Conservation (phyloP, 2,797 vertebrate genomes). For the Cirrhinus mrigala region DNA sequence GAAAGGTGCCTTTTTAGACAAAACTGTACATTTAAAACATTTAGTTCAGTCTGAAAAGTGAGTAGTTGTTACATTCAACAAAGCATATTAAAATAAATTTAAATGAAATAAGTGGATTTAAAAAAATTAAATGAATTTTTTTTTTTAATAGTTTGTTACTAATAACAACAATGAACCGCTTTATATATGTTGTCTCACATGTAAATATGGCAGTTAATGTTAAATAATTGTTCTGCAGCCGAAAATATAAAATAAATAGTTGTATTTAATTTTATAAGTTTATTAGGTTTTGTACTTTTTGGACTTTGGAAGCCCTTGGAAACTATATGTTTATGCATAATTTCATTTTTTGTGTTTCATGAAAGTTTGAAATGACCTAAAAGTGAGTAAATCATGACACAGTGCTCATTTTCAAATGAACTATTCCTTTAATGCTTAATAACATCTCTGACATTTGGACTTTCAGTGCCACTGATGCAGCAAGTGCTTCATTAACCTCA, state of each 20-base stretch:
- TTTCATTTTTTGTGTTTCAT: not conserved
- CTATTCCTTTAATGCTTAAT: not conserved
- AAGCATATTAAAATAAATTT: no score
- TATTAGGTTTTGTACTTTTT: not conserved
- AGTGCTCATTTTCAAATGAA: not conserved
- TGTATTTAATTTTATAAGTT: not conserved
- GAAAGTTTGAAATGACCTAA: not conserved
- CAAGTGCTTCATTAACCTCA: slow-evolving; percentile 1
- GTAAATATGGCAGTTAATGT: not conserved
- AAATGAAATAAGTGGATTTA: no score
- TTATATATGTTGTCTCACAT: not conserved
- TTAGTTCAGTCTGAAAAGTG: not conserved
- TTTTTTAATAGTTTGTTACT: not conserved
- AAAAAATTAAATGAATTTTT: not conserved
- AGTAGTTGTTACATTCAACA: no score
- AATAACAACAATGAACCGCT: not conserved
- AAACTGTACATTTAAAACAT: not conserved
- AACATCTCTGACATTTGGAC: not conserved
- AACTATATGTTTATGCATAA: not conserved
- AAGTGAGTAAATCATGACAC: not conserved
- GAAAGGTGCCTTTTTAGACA: no score
- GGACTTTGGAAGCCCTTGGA: not conserved
- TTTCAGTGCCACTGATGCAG: not conserved
- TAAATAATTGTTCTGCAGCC: not conserved
- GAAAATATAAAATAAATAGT: not conserved